Conservation (phyloP, 2,797 vertebrate species). For the Coregonus suidteri region DNA sequence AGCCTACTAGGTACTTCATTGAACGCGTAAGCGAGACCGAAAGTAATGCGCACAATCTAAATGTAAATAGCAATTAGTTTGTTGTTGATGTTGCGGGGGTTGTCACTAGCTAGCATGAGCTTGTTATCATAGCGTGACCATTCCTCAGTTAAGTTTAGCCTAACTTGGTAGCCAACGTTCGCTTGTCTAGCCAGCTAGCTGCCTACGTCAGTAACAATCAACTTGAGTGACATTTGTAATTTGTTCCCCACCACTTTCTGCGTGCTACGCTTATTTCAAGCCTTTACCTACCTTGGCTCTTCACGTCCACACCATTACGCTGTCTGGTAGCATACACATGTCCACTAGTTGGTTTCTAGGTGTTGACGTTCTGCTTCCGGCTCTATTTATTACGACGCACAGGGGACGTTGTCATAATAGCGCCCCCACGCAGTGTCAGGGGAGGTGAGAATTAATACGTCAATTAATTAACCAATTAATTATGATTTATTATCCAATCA, state of each 20-base stretch:
- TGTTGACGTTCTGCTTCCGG: constrained; percentile 38
- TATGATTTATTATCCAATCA: background rate
- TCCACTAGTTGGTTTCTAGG: constrained; percentile 27
- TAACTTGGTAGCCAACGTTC: background rate
- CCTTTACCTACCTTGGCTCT: constrained; percentile 55
- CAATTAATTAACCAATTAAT: background rate
- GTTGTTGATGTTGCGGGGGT: background rate
- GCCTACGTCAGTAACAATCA: background rate
- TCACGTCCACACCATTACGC: constrained; percentile 12
- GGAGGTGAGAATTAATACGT: background rate
- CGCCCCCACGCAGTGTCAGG: background rate
- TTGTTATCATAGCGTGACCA: background rate
- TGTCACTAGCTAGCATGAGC: background rate
- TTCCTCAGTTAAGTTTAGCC: background rate
- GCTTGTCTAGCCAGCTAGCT: background rate
- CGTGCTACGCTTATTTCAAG: background rate
- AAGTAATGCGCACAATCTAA: background rate
- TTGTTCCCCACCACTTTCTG: background rate
- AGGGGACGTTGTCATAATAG: too few relatives aligned
- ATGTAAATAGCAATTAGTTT: background rate
- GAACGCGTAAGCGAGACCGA: background rate
- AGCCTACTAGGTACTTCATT: background rate
- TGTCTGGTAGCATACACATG: constrained; percentile 33
- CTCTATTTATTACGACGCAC: constrained; percentile 56
- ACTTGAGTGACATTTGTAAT: background rate